Evolutionary conservation across 2,113 vertebrate species (phyloP).

Genomic region (Apistogramma diplotaenia): DNA sequence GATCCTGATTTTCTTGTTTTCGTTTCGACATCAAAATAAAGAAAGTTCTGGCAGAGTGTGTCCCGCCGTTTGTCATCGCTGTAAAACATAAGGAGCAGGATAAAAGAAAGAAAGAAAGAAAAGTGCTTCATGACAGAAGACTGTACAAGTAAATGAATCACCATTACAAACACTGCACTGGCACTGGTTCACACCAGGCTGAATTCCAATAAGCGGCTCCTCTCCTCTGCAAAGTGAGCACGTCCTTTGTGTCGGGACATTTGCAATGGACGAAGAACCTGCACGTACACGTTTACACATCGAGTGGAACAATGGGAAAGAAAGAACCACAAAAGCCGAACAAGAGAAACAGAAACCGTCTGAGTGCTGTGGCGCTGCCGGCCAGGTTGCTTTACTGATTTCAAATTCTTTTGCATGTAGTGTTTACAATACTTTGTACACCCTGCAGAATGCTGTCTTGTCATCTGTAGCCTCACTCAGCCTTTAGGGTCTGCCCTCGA

Average conservation of each 20-base stretch:
- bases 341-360: neutral
- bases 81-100: neutral
- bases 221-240: neutral
- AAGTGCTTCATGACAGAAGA: neutral
- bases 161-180: conserved; percentile 14
- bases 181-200: neutral
- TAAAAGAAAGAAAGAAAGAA: too few relatives aligned
- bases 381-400: neutral
- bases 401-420: conserved; percentile 14
- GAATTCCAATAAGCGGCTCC: conserved; percentile 9
- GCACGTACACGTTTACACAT: neutral
- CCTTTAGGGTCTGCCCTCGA: conserved; percentile 21
- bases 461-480: conserved; percentile 3
- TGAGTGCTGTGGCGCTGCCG: neutral
- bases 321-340: neutral
- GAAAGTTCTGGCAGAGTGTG: neutral
- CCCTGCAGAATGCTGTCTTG: neutral
- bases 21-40: neutral
- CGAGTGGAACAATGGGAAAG: neutral
- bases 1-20: neutral
- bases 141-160: neutral
- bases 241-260: neutral
- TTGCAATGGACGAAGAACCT: neutral
- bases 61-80: neutral
- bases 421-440: conserved; percentile 14